Evolutionary conservation across 2,888 invertebrate species (phyloP).

Genomic region (Brachypalpus laphriformis): DNA sequence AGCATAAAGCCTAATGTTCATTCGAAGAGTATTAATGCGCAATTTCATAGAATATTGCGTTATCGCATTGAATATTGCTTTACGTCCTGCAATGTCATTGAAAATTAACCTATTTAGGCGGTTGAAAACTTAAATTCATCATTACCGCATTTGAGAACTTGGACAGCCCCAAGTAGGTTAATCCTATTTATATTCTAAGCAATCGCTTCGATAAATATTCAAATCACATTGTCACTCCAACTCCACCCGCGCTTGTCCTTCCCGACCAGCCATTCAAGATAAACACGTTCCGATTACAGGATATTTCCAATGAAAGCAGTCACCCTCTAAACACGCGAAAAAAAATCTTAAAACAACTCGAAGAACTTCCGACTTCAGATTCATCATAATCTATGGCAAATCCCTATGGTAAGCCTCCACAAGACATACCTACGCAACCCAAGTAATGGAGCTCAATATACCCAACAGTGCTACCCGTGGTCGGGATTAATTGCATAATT

Average conservation of each 20-base stretch:
- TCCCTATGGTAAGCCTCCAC: slow-evolving; percentile 41
- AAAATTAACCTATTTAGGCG: neutral
- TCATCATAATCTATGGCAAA: slow-evolving; percentile 58
- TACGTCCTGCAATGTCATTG: neutral
- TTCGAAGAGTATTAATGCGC: neutral
- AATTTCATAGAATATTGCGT: neutral
- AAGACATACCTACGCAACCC: slow-evolving; percentile 16
- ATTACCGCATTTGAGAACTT: neutral
- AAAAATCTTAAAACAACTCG: slow-evolving; percentile 45
- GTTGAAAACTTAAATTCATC: neutral
- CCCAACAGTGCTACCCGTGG: slow-evolving; percentile 31
- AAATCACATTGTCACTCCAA: slow-evolving; percentile 25
- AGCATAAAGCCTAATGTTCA: neutral
- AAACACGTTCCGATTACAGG: slow-evolving; percentile 10
- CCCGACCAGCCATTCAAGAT: neutral
- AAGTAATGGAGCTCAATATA: slow-evolving; percentile 15
- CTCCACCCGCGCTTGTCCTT: neutral
- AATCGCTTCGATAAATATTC: slow-evolving; percentile 32
- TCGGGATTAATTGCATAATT: slow-evolving; percentile 68
- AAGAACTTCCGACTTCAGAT: slow-evolving; percentile 57
- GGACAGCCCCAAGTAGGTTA: neutral
- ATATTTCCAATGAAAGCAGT: neutral
- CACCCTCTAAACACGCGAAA: neutral
- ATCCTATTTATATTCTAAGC: slow-evolving; percentile 2
- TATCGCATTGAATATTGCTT: neutral